Evolutionary conservation across 2,113 vertebrate genomes (phyloP).

Genomic region (Numenius arquata): DNA sequence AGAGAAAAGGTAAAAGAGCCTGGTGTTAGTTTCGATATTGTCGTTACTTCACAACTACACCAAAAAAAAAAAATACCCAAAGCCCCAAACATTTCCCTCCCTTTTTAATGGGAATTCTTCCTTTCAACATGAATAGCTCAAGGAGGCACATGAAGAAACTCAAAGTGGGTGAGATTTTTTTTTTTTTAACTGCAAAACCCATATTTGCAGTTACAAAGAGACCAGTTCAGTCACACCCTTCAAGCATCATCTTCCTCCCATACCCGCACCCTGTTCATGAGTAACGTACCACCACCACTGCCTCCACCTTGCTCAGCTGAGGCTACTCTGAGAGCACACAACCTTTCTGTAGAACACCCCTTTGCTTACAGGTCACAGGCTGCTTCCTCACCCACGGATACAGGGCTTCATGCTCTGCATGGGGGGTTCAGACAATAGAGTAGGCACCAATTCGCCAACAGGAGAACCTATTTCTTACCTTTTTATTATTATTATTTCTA

Average conservation of each 20-base stretch:
- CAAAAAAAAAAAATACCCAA: background rate
- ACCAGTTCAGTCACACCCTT: background rate
- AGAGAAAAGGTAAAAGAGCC: background rate
- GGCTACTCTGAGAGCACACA: background rate
- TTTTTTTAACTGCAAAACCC: background rate
- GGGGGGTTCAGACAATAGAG: background rate
- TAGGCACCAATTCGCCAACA: background rate
- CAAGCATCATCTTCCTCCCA: background rate
- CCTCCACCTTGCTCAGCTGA: background rate
- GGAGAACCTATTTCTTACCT: background rate
- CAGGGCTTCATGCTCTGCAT: background rate
- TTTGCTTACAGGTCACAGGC: background rate
- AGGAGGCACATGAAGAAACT: background rate
- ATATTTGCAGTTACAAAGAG: background rate
- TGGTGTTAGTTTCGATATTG: background rate
- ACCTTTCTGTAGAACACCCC: background rate
- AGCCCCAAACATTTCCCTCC: background rate
- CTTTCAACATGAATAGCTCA: background rate
- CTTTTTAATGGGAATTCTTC: background rate
- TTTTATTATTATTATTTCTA: background rate
- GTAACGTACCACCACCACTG: no score
- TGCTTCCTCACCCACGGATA: background rate
- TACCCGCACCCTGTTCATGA: background rate
- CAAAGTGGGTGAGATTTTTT: background rate
- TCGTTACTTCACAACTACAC: fast-evolving